These are phyloP conservation scores for Crossaster papposus DNA, from an alignment of 53 echinoderm and acorn worm species.

Conservation along the genomic window DNA sequence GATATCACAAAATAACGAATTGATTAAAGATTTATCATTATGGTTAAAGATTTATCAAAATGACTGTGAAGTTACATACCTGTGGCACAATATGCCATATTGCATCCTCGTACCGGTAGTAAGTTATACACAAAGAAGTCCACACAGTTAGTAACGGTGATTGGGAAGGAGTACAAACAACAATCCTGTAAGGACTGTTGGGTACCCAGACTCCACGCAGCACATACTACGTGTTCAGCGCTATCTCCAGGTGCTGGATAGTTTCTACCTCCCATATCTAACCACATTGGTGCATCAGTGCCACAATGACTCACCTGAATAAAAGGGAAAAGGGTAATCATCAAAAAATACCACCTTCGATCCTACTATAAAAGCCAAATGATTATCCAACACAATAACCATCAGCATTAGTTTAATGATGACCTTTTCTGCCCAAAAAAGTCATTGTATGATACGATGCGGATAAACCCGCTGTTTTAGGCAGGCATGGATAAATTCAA, in stretches of 20 bases:
- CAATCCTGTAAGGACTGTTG: conserved; percentile 64
- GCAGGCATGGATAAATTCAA: no score
- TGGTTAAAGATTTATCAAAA: background rate
- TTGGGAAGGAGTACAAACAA: conserved; percentile 83
- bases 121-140: conserved; percentile 94
- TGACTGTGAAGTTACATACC: conserved; percentile 53
- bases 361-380: background rate
- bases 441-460: no score
- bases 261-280: conserved; percentile 79
- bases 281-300: conserved; percentile 91
- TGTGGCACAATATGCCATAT: conserved; percentile 93
- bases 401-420: no score
- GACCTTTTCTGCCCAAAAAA: no score
- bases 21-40: no score
- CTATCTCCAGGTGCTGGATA: conserved; percentile 87
- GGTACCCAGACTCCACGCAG: conserved; percentile 71
- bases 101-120: conserved; percentile 84
- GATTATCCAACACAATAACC: no score
- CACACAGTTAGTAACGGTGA: conserved; percentile 94
- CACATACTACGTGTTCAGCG: conserved; percentile 74
- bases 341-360: background rate
- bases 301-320: conserved; percentile 87
- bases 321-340: background rate
- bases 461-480: no score
- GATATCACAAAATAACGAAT: no score